phyloP scores from a whole-genome alignment of 1,140 invertebrate species.

The Carcinoscorpius rotundicauda region DNA sequence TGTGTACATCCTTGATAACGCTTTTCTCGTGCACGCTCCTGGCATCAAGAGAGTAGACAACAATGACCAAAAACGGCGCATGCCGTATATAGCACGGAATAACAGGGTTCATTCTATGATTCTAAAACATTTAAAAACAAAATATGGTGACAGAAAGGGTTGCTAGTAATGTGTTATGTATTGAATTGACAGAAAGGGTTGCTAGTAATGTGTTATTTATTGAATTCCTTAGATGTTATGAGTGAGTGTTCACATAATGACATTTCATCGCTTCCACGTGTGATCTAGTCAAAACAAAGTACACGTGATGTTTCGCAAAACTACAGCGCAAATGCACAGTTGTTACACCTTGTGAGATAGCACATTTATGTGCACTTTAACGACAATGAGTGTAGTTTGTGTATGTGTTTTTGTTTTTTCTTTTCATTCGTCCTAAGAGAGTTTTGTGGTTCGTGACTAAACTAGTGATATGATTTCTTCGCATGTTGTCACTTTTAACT shows the following conservation, averaged over 20 bases:
- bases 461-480: no score
- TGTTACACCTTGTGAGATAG: not conserved
- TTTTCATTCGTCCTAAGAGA: no score
- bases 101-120: slow-evolving; percentile 47
- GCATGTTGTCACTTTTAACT: no score
- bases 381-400: no score
- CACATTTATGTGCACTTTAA: no score
- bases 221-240: no score
- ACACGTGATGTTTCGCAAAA: not conserved
- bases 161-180: slow-evolving; percentile 9
- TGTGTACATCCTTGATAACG: slow-evolving; percentile 60
- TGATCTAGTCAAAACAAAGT: not conserved
- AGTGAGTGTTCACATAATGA: no score
- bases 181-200: slow-evolving; percentile 12
- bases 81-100: slow-evolving; percentile 45
- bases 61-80: slow-evolving; percentile 32
- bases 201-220: slow-evolving; percentile 6
- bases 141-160: slow-evolving; percentile 24
- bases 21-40: slow-evolving; percentile 62
- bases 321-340: not conserved
- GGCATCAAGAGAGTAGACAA: slow-evolving; percentile 44
- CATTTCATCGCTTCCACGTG: not conserved
- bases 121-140: slow-evolving; percentile 33
- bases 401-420: no score
- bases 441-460: no score